Conservation (phyloP, 2,113 vertebrate species). For the Syrrhaptes paradoxus region DNA sequence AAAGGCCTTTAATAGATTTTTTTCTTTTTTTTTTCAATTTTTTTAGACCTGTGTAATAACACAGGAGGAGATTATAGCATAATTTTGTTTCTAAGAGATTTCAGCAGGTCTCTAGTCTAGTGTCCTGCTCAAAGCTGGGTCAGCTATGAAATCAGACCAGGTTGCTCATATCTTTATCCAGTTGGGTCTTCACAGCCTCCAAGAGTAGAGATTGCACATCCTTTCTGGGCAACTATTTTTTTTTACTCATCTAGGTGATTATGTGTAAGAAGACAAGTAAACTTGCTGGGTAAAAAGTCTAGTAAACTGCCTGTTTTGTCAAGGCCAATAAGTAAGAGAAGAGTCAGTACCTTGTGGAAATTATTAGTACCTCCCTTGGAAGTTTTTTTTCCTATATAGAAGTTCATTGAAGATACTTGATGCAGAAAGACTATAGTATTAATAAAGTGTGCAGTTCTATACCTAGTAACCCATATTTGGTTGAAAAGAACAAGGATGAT, state of each 20-base stretch:
- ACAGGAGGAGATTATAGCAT: neutral
- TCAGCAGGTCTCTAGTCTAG: neutral
- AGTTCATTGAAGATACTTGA: neutral
- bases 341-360: neutral
- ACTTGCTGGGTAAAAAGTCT: neutral
- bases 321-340: neutral
- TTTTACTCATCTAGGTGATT: neutral
- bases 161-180: neutral
- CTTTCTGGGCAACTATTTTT: neutral
- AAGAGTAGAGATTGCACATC: neutral
- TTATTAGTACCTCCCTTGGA: neutral
- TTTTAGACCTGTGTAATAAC: neutral
- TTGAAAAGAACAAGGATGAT: neutral
- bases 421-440: neutral
- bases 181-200: neutral
- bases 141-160: neutral
- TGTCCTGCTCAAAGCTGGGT: neutral
- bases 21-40: neutral
- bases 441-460: neutral
- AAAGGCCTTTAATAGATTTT: neutral
- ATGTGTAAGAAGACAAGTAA: neutral
- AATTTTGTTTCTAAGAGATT: neutral
- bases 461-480: neutral
- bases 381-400: neutral
- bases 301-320: neutral